These are phyloP conservation scores for Sakesphorus luctuosus DNA, from an alignment of 2,113 vertebrate genomes.

Conservation along the genomic window DNA sequence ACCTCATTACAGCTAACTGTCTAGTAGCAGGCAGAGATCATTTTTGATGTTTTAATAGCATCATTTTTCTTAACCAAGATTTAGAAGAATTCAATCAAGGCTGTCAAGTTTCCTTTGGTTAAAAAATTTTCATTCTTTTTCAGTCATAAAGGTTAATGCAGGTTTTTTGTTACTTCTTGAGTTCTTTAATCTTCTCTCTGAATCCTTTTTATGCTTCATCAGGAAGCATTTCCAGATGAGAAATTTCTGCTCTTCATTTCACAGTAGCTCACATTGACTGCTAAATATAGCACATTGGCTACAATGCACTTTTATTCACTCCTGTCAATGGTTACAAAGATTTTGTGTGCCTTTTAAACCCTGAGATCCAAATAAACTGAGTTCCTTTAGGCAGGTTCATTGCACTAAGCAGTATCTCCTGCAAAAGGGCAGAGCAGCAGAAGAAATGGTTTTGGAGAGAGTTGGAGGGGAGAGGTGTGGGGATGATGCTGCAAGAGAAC, in stretches of 20 bases:
- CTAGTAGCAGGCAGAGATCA: conserved; percentile 13
- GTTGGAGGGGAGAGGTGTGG: too few species aligned
- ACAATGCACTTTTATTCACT: not conserved
- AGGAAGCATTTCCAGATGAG: not conserved
- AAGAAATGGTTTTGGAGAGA: not conserved
- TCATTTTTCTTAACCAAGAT: conserved; percentile 38
- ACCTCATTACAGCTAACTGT: conserved; percentile 40
- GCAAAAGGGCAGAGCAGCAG: not conserved
- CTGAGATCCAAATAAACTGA: not conserved
- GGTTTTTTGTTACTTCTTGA: conserved; percentile 30
- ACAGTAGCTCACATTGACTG: not conserved
- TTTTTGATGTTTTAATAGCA: conserved; percentile 45
- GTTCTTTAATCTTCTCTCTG: conserved; percentile 27
- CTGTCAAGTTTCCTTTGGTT: not conserved
- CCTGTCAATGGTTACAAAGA: not conserved
- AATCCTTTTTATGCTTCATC: conserved; percentile 13
- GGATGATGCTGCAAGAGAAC: not conserved
- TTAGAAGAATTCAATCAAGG: not conserved
- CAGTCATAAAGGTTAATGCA: not conserved
- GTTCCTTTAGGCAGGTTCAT: not conserved
- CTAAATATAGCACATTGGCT: not conserved
- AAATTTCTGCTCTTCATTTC: conserved; percentile 15
- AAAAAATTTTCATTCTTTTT: not conserved
- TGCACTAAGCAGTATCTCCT: not conserved
- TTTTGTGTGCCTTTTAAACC: not conserved